Evolutionary conservation across 2,888 invertebrate genomes (phyloP).

Genomic region (Ferdinandea cuprea): DNA sequence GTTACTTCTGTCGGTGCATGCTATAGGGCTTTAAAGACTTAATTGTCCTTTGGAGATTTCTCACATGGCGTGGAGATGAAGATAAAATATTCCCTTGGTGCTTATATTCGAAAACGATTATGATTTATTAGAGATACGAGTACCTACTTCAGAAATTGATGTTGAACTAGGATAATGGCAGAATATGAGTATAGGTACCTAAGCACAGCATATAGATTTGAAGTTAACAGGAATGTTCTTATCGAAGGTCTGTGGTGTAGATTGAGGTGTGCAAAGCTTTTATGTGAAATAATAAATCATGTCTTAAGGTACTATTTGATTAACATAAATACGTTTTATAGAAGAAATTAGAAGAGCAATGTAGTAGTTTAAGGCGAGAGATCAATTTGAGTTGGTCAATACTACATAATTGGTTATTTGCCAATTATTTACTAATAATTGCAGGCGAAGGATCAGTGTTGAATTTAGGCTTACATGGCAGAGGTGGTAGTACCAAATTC

Average conservation of each 20-base stretch:
- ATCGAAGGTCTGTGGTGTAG: background rate
- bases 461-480: too few species aligned
- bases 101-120: constrained; percentile 51
- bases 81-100: constrained; percentile 37
- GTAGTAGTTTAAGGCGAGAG: background rate
- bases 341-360: background rate
- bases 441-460: too few species aligned
- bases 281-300: constrained; percentile 18
- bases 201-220: background rate
- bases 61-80: constrained; percentile 6
- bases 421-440: too few species aligned
- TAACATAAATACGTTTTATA: background rate
- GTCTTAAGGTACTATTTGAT: constrained; percentile 21
- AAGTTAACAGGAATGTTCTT: background rate
- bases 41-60: constrained; percentile 56
- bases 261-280: constrained; percentile 2
- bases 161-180: constrained; percentile 12
- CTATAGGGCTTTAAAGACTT: constrained; percentile 34
- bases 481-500: too few species aligned
- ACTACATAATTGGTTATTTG: too few species aligned
- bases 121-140: constrained; percentile 49
- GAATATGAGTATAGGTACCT: background rate
- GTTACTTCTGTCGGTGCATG: constrained; percentile 12
- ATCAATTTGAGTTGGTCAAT: background rate
- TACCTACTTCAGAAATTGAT: constrained; percentile 21